These are phyloP conservation scores for Philereme transversata DNA, from an alignment of 2,888 invertebrate species.

Conservation along the genomic window DNA sequence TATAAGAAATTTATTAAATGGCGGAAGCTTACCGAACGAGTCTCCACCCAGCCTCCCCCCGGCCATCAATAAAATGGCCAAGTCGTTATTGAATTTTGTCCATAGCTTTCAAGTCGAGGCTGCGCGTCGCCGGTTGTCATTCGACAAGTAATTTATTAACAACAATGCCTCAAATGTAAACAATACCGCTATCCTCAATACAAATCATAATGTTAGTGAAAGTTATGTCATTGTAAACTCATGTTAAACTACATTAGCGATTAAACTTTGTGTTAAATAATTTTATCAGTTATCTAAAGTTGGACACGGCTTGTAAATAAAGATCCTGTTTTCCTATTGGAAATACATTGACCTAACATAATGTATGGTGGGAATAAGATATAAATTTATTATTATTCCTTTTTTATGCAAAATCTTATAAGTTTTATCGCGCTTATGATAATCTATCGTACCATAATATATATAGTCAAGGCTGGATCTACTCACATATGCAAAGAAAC, in stretches of 20 bases:
- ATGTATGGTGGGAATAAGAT: slow-evolving; percentile 61
- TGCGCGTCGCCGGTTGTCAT: slow-evolving; percentile 80
- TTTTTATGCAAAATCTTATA: slow-evolving; percentile 63
- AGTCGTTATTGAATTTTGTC: slow-evolving; percentile 83
- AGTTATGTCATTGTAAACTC: slow-evolving; percentile 78
- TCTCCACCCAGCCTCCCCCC: slow-evolving; percentile 82
- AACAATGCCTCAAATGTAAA: slow-evolving; percentile 72
- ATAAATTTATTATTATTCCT: slow-evolving; percentile 67
- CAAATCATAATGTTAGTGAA: slow-evolving; percentile 64
- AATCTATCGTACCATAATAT: slow-evolving; percentile 57
- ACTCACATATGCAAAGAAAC: slow-evolving; percentile 80
- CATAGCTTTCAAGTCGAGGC: slow-evolving; percentile 73
- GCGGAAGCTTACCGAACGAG: slow-evolving; percentile 76
- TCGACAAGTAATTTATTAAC: slow-evolving; percentile 70
- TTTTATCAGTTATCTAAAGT: slow-evolving; percentile 62
- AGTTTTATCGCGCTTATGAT: slow-evolving; percentile 72
- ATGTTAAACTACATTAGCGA: slow-evolving; percentile 59
- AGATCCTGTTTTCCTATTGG: slow-evolving; percentile 53
- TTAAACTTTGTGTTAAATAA: slow-evolving; percentile 57
- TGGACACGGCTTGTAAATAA: slow-evolving; percentile 54
- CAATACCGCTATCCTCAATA: slow-evolving; percentile 61
- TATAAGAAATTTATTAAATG: slow-evolving; percentile 68
- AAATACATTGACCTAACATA: slow-evolving; percentile 61
- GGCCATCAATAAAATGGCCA: slow-evolving; percentile 85
- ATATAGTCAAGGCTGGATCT: slow-evolving; percentile 71